Conservation (phyloP, 2,797 vertebrate genomes). For the Pyrrhura leucotis region DNA sequence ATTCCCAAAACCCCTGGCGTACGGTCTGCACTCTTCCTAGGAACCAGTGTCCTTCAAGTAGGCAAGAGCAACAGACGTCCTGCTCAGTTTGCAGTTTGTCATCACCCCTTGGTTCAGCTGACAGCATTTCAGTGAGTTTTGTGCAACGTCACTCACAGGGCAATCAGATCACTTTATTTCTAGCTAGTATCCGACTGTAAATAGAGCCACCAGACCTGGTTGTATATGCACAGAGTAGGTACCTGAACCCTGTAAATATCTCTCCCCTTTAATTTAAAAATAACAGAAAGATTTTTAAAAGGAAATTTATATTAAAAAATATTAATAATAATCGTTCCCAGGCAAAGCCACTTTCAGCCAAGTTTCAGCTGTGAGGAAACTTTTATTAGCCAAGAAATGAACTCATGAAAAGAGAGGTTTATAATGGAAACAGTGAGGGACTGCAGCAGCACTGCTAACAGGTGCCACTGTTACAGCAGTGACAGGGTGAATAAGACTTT, state of each 20-base stretch:
- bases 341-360: constrained; percentile 27
- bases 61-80: background rate
- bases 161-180: background rate
- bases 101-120: background rate
- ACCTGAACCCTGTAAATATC: background rate
- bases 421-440: constrained; percentile 12
- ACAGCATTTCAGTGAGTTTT: background rate
- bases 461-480: constrained; percentile 19
- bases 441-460: background rate
- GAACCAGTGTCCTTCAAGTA: background rate
- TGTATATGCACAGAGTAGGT: background rate
- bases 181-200: background rate
- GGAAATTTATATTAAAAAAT: constrained; percentile 33
- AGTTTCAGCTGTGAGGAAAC: constrained; percentile 41
- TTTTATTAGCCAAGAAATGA: constrained; percentile 49
- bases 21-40: background rate
- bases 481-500: background rate
- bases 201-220: background rate
- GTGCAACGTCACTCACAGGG: background rate
- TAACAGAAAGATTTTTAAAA: constrained; percentile 17
- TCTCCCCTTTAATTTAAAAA: constrained; percentile 32
- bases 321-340: constrained; percentile 46
- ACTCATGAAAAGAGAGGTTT: constrained; percentile 35
- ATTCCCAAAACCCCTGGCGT: background rate
- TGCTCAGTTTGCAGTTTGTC: background rate